These are phyloP conservation scores for Eupithecia vulgata DNA, from an alignment of 2,888 invertebrate species.

Conservation along the genomic window DNA sequence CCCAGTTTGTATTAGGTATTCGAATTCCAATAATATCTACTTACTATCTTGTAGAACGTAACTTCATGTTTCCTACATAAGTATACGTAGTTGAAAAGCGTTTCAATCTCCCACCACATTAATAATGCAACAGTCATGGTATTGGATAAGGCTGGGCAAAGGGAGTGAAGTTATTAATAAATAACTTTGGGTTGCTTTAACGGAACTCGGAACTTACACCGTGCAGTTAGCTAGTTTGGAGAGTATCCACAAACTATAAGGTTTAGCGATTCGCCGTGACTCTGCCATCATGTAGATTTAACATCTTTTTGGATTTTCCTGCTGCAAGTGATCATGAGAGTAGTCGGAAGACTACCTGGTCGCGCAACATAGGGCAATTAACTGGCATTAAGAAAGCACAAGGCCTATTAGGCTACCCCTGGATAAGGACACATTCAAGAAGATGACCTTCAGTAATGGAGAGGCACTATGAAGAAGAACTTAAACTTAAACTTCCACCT, in stretches of 20 bases:
- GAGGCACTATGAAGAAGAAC: too few species aligned
- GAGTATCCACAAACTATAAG: not conserved
- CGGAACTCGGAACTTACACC: too few species aligned
- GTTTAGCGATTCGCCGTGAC: not conserved
- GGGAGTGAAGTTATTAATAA: not conserved
- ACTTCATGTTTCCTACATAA: not conserved
- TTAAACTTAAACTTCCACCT: too few species aligned
- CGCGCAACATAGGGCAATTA: too few species aligned
- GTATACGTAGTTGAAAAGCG: not conserved
- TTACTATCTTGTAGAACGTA: not conserved
- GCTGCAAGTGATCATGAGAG: too few species aligned
- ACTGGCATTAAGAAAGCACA: too few species aligned
- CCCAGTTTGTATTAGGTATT: not conserved
- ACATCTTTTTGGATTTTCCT: not conserved
- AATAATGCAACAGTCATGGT: not conserved
- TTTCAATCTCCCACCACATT: not conserved
- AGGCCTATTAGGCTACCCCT: too few species aligned
- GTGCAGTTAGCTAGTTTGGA: not conserved
- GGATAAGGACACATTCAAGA: too few species aligned
- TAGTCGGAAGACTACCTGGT: too few species aligned
- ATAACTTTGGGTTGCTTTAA: not conserved
- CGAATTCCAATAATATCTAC: not conserved
- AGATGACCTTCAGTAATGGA: too few species aligned
- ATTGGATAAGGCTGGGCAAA: not conserved
- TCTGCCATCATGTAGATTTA: not conserved